Conservation (phyloP, 2,888 invertebrate genomes). For the Patella ulyssiponensis region DNA sequence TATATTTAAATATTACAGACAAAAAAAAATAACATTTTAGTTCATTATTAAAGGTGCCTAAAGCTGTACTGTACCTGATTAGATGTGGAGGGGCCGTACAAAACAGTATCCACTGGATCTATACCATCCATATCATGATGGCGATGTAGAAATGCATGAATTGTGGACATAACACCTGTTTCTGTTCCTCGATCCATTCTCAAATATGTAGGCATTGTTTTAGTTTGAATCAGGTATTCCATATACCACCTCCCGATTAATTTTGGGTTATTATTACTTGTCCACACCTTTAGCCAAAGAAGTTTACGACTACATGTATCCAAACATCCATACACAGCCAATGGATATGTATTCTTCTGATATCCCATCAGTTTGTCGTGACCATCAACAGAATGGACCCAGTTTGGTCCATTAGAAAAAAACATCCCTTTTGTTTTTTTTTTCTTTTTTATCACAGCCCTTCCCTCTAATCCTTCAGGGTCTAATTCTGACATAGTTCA, state of each 20-base stretch:
- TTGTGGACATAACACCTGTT: neutral
- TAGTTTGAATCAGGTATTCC: neutral
- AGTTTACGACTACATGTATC: neutral
- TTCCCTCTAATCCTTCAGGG: too few species aligned
- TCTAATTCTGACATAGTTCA: too few species aligned
- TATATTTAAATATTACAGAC: too few species aligned
- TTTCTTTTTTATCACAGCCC: too few species aligned
- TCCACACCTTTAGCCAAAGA: neutral
- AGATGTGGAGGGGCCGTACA: neutral
- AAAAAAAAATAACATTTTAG: too few species aligned
- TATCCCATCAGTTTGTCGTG: neutral
- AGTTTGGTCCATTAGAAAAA: neutral
- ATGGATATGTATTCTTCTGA: neutral
- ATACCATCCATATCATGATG: neutral
- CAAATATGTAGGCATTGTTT: neutral
- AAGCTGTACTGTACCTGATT: neutral
- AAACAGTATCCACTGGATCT: neutral
- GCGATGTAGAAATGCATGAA: neutral
- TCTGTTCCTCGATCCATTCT: neutral
- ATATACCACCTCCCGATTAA: neutral
- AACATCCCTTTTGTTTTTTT: too few species aligned
- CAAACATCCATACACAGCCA: neutral
- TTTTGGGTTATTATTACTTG: neutral
- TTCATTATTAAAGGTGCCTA: too few species aligned
- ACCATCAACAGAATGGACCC: neutral